These are phyloP conservation scores for Petrocephalus zakoni DNA, from an alignment of 2,113 vertebrate species.

Conservation along the genomic window DNA sequence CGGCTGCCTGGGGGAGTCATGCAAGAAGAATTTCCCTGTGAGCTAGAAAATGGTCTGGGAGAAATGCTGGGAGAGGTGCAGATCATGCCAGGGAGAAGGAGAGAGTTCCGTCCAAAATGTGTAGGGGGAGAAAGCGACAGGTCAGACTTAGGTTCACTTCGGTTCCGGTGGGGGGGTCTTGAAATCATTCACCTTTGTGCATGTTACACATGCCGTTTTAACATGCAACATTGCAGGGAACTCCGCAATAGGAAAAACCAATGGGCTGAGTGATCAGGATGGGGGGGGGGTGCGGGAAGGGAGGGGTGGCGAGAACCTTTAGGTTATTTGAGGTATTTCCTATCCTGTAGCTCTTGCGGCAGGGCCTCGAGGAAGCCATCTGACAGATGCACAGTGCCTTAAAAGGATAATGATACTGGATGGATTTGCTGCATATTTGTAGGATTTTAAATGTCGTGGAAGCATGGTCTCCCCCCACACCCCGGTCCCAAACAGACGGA, in stretches of 20 bases:
- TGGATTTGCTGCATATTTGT: not conserved
- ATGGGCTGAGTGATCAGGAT: not conserved
- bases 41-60: not conserved
- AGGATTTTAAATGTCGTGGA: not conserved
- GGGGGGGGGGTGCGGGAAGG: not conserved
- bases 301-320: not conserved
- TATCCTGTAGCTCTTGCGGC: not conserved
- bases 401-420: not conserved
- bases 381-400: not conserved
- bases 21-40: not conserved
- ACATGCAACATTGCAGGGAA: not conserved
- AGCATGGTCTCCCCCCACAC: not conserved
- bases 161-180: not conserved
- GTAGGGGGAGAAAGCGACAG: not conserved
- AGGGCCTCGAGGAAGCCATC: not conserved
- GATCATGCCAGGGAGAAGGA: not conserved
- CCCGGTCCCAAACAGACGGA: not conserved
- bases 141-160: not conserved
- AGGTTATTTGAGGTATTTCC: not conserved
- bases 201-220: not conserved
- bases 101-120: not conserved
- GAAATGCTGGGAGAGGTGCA: not conserved
- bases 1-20: not conserved
- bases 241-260: not conserved
- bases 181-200: not conserved